A percentile compares a stretch with the other conserved stretches of the same genome.
phyloP scores from a whole-genome alignment of 2,797 vertebrate species.

The Fundulus diaphanus region DNA sequence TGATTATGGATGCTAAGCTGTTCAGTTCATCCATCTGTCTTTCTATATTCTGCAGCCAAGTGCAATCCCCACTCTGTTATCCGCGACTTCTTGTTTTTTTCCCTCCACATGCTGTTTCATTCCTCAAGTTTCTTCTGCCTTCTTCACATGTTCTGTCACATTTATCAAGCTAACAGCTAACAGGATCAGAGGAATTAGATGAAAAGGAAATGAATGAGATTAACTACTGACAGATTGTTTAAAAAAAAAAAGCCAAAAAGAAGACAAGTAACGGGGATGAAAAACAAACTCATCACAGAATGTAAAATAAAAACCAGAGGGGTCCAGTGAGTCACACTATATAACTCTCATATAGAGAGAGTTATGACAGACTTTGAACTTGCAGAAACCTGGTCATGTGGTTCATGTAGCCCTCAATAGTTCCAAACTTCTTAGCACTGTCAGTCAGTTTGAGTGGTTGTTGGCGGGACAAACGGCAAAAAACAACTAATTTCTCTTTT shows the following conservation, averaged over 20 bases:
- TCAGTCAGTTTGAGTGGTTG: too few species aligned
- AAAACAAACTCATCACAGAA: background rate
- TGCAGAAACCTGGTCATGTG: too few species aligned
- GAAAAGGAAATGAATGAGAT: slow-evolving; percentile 8
- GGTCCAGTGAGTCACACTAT: background rate
- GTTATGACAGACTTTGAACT: too few species aligned
- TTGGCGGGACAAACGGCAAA: too few species aligned
- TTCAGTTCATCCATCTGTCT: slow-evolving; percentile 74
- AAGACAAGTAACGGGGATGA: slow-evolving; percentile 6
- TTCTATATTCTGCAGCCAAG: slow-evolving; percentile 31
- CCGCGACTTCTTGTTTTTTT: slow-evolving; percentile 9
- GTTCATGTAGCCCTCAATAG: too few species aligned
- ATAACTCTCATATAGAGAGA: too few species aligned
- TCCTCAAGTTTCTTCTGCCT: slow-evolving; percentile 7
- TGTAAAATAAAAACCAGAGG: background rate
- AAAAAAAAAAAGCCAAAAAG: background rate
- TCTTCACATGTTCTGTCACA: slow-evolving; percentile 35
- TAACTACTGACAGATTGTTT: slow-evolving; percentile 19
- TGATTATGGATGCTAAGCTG: slow-evolving; percentile 78
- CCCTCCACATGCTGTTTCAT: slow-evolving; percentile 11
- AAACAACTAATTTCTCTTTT: too few species aligned
- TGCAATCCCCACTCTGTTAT: slow-evolving; percentile 23
- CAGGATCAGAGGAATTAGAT: slow-evolving; percentile 12
- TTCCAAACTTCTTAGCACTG: too few species aligned
- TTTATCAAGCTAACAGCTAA: slow-evolving; percentile 23